phyloP scores from a whole-genome alignment of 2,113 vertebrate species.

The Paramisgurnus dabryanus region DNA sequence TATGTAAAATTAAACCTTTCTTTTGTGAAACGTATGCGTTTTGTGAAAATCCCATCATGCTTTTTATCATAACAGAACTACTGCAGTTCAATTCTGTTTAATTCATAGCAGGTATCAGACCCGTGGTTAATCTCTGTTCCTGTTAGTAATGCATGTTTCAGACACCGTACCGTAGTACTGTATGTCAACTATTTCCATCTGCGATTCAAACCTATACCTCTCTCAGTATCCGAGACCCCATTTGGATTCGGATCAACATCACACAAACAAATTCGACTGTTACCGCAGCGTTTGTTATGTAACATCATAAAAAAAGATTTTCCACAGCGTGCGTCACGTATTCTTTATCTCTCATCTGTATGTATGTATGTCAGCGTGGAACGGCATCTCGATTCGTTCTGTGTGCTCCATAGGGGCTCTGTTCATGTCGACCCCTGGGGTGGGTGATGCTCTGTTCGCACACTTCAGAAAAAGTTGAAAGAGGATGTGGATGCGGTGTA shows the following conservation, averaged over 20 bases:
- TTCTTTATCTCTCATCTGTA: conserved; percentile 66
- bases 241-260: background rate
- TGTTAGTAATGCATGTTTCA: background rate
- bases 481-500: conserved; percentile 66
- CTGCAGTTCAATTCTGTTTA: background rate
- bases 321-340: conserved; percentile 53
- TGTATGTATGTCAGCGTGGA: conserved; percentile 63
- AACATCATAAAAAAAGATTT: conserved; percentile 39
- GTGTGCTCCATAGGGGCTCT: conserved; percentile 41
- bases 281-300: background rate
- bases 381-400: conserved; percentile 32
- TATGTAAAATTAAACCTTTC: no score
- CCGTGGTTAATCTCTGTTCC: background rate
- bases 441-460: conserved; percentile 11
- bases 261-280: background rate
- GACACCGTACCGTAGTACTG: no score
- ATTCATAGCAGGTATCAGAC: background rate
- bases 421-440: conserved; percentile 55
- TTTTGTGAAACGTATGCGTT: no score
- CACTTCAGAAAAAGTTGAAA: conserved; percentile 41
- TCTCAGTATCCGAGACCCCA: background rate
- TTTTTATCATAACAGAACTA: background rate
- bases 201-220: background rate
- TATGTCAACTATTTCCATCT: no score
- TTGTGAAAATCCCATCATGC: background rate